Percentiles rank a stretch among this genome's conserved stretches.
These are phyloP conservation scores for Mionectes olivaceus DNA, from an alignment of 2,797 vertebrate species.

Conservation along the genomic window DNA sequence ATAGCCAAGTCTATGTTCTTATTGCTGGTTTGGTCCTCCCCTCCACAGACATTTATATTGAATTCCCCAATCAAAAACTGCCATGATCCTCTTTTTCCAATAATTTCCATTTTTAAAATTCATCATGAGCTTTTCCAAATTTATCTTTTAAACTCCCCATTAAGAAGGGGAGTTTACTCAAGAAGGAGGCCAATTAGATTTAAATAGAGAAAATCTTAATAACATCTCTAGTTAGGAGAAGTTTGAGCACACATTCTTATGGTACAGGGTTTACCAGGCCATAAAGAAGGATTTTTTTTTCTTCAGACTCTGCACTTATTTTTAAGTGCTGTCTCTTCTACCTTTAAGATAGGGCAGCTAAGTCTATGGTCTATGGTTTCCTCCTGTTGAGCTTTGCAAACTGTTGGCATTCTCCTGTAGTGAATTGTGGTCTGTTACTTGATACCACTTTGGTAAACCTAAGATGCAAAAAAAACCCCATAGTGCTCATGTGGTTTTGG, in stretches of 20 bases:
- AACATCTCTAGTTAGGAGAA: background rate
- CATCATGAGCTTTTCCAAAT: background rate
- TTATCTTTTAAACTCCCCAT: background rate
- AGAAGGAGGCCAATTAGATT: background rate
- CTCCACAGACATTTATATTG: background rate
- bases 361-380: background rate
- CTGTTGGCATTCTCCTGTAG: background rate
- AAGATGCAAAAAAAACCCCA: background rate
- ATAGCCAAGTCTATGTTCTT: background rate
- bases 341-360: background rate
- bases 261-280: background rate
- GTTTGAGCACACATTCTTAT: background rate
- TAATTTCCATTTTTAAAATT: background rate
- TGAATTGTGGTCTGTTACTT: slow-evolving; percentile 14
- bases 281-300: background rate
- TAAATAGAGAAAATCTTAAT: background rate
- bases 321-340: background rate
- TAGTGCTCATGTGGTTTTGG: background rate
- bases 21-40: background rate
- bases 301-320: background rate
- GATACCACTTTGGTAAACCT: background rate
- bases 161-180: too few relatives aligned
- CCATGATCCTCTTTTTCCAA: background rate
- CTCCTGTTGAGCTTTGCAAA: background rate
- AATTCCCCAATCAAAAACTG: background rate